phyloP scores from a whole-genome alignment of 2,888 invertebrate species.

The Drosophila borborema region DNA sequence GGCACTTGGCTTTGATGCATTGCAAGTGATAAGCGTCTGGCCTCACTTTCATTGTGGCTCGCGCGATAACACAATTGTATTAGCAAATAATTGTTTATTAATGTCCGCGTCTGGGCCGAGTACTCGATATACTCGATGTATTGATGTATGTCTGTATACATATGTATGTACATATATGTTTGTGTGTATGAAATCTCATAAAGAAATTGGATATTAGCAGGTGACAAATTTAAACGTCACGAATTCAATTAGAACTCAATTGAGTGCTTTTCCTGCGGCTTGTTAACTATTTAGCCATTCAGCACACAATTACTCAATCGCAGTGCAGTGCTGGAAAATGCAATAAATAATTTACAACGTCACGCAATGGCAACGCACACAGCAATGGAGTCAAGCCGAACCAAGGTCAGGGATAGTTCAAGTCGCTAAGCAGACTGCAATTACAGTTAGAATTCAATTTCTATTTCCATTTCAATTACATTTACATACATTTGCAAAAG shows the following conservation, averaged over 20 bases:
- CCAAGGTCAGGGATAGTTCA: slow-evolving; percentile 45
- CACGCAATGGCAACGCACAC: slow-evolving; percentile 20
- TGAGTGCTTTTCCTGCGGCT: slow-evolving; percentile 19
- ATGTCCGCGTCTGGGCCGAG: slow-evolving; percentile 7
- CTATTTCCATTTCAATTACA: slow-evolving; percentile 20
- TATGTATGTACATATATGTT: too few species aligned
- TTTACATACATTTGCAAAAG: slow-evolving; percentile 1
- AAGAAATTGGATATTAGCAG: slow-evolving; percentile 18
- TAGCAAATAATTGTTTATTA: slow-evolving; percentile 23
- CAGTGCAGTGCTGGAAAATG: slow-evolving; percentile 22
- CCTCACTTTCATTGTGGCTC: slow-evolving; percentile 42
- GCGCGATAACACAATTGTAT: slow-evolving; percentile 23
- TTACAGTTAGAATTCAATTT: slow-evolving; percentile 28
- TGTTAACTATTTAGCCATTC: slow-evolving; percentile 34
- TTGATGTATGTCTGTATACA: too few species aligned
- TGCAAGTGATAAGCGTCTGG: slow-evolving; percentile 43
- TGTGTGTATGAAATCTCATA: not conserved
- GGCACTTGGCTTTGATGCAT: slow-evolving; percentile 57
- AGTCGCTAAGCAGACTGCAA: slow-evolving; percentile 28
- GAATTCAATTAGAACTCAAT: slow-evolving; percentile 49
- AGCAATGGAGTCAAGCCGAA: not conserved
- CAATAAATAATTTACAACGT: slow-evolving; percentile 51
- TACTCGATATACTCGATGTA: not conserved
- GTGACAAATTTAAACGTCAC: slow-evolving; percentile 35
- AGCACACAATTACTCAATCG: slow-evolving; percentile 34